Base-by-base conservation (phyloP, 1,140 invertebrate species). In the Zophobas atratus region DNA sequence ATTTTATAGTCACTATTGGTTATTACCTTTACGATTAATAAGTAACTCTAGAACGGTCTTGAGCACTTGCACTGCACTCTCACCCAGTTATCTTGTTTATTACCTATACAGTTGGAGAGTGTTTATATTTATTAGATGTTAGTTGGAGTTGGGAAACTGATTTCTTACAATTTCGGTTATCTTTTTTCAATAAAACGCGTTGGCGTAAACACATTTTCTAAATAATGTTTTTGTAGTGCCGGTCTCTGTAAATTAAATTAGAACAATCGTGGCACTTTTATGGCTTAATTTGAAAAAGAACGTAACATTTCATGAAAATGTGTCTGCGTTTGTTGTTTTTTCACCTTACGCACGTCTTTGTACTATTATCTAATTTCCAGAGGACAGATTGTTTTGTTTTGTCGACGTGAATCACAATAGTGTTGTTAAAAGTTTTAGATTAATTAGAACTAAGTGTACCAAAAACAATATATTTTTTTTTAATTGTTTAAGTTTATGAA, bases 101-200 rank as follows among this genome's bases (percentile, higher is more conserved):
- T 67, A 67, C 60, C 60, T 67, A 43, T 41, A 43, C 60, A 67
- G 39, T 5, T 33, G 8, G 41, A 43, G 60, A 67, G 60, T 67
- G 60, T 67, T 67, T 67, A 39, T 67, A 67, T 67, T 43, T 67
- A 67, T 67, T 67, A 39, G 38, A 32, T 67, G 41, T 67, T 41
- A 20, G 60, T 41, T 43, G 20, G 4, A 5, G 60, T 67, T 67
- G 39, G 39, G 39, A 67, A 67, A 67, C 33, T 32, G 32, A 41
- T 8, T 67, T 67, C 60, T 36, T 67, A 67, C 20, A 48, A 67
- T 67, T 67, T 67, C 39, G 32, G 34, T 60, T 67, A 67, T 67
- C 60, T 32, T 67, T 67, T 67, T 67, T 67, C 60, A 43, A 67
- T 43, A 43, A 6, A 67, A 67, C n/a, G 32, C 6, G 2, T 43